Evolutionary conservation across 1,140 invertebrate genomes (phyloP).

Genomic region (Stenopsyche tienmushanensis): DNA sequence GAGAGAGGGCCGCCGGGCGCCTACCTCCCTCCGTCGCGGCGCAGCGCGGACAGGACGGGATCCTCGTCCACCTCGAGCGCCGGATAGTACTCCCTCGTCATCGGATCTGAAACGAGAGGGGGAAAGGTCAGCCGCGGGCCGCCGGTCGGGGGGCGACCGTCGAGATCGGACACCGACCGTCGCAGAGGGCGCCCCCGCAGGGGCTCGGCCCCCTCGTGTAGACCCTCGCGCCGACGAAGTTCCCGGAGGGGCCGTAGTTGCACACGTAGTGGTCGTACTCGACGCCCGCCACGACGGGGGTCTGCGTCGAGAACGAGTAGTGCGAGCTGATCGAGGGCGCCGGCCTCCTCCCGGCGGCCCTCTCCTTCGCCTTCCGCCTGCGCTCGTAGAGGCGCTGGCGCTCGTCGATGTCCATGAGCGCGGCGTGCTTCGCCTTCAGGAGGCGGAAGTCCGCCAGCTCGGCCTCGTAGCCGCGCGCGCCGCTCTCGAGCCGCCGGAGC

Average conservation of each 20-base stretch:
- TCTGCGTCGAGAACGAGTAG: conserved; percentile 17
- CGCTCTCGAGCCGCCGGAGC: conserved; percentile 5
- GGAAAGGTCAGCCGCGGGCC: too few relatives aligned
- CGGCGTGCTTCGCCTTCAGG: conserved; percentile 28
- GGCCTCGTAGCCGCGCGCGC: conserved; percentile 12
- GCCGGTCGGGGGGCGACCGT: too few relatives aligned
- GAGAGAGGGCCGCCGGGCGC: too few relatives aligned
- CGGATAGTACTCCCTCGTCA: conserved; percentile 31
- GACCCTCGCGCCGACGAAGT: conserved; percentile 39
- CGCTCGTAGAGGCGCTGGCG: conserved; percentile 28
- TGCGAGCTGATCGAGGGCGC: conserved; percentile 31
- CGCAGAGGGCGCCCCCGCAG: too few relatives aligned
- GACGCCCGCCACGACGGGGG: conserved; percentile 25
- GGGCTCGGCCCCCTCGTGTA: conserved; percentile 39
- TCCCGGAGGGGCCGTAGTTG: conserved; percentile 53
- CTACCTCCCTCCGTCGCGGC: too few relatives aligned
- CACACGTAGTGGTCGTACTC: conserved; percentile 45
- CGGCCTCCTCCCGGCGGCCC: conserved; percentile 31
- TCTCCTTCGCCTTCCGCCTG: conserved; percentile 25
- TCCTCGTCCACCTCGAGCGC: conserved; percentile 32
- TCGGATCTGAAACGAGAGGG: conserved; percentile 31
- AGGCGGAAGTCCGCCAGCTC: conserved; percentile 14
- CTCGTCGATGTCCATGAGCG: conserved; percentile 24
- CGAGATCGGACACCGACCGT: too few relatives aligned
- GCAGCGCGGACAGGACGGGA: conserved; percentile 25